Evolutionary conservation across 2,113 vertebrate species (phyloP).

Genomic region (Fukomys damarensis): DNA sequence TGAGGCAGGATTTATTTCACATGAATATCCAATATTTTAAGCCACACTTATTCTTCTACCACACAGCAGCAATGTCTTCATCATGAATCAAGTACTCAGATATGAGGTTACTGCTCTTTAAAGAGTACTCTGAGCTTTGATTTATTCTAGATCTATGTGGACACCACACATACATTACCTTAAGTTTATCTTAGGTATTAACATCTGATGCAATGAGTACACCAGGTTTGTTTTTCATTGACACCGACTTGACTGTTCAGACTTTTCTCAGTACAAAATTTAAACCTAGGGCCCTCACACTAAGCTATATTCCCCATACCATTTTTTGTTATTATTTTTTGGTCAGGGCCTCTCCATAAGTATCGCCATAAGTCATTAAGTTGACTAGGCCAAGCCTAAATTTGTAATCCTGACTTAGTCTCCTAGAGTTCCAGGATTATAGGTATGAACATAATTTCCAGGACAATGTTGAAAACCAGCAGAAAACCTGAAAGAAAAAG

Average conservation of each 20-base stretch:
- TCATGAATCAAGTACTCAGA: background rate
- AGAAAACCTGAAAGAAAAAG: background rate
- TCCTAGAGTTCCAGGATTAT: background rate
- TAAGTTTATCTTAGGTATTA: background rate
- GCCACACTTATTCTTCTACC: background rate
- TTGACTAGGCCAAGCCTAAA: background rate
- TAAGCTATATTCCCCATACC: background rate
- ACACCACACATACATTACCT: background rate
- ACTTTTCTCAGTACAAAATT: background rate
- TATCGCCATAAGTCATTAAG: background rate
- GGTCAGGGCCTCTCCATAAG: too few relatives aligned
- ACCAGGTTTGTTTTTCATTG: background rate
- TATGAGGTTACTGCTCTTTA: background rate
- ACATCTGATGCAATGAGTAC: background rate
- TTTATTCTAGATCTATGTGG: background rate
- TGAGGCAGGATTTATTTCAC: background rate
- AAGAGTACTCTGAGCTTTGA: background rate
- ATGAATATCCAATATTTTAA: conserved; percentile 31
- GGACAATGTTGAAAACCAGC: background rate
- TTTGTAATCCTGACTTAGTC: background rate
- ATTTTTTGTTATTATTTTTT: background rate
- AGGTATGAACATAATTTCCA: background rate
- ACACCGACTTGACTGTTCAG: background rate
- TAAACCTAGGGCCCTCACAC: background rate
- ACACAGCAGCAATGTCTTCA: background rate